Evolutionary conservation across 2,888 invertebrate genomes (phyloP).

Genomic region (Drosophila dives): DNA sequence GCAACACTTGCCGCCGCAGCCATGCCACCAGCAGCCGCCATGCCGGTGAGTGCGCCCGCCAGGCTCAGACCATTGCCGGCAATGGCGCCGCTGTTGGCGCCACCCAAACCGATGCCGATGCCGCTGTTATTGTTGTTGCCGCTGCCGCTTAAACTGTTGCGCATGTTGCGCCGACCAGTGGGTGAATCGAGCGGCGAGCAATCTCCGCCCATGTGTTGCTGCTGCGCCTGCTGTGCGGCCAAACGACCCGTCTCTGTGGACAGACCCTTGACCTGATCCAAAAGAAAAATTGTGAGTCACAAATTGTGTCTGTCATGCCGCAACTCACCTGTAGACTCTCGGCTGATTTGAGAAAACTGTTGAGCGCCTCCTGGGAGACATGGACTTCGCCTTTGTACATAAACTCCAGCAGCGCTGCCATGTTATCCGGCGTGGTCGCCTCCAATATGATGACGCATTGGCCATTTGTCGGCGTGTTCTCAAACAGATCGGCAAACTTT

Average conservation of each 20-base stretch:
- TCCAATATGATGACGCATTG: slow-evolving; percentile 94
- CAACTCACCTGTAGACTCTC: slow-evolving; percentile 92
- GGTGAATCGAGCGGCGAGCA: slow-evolving; percentile 84
- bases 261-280: slow-evolving; percentile 89
- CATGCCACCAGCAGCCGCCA: slow-evolving; percentile 75
- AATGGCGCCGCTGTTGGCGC: slow-evolving; percentile 44
- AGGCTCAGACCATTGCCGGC: slow-evolving; percentile 60
- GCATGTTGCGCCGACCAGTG: slow-evolving; percentile 83
- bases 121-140: slow-evolving; percentile 14
- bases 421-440: slow-evolving; percentile 95
- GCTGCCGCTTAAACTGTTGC: slow-evolving; percentile 84
- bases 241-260: slow-evolving; percentile 89
- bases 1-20: slow-evolving; percentile 68
- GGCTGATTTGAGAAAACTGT: slow-evolving; percentile 95
- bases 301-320: not conserved
- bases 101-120: slow-evolving; percentile 38
- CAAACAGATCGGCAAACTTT: slow-evolving; percentile 96
- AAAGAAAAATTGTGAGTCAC: not conserved
- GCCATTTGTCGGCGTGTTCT: slow-evolving; percentile 89
- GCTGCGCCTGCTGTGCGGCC: slow-evolving; percentile 85
- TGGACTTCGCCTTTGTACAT: slow-evolving; percentile 98
- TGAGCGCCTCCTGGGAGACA: slow-evolving; percentile 95
- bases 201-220: slow-evolving; percentile 82
- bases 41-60: slow-evolving; percentile 63
- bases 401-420: slow-evolving; percentile 95